Percentiles rank a stretch among this genome's conserved stretches.
These are phyloP conservation scores for Orestias chungarensis DNA, from an alignment of 2,797 vertebrate genomes.

Conservation along the genomic window DNA sequence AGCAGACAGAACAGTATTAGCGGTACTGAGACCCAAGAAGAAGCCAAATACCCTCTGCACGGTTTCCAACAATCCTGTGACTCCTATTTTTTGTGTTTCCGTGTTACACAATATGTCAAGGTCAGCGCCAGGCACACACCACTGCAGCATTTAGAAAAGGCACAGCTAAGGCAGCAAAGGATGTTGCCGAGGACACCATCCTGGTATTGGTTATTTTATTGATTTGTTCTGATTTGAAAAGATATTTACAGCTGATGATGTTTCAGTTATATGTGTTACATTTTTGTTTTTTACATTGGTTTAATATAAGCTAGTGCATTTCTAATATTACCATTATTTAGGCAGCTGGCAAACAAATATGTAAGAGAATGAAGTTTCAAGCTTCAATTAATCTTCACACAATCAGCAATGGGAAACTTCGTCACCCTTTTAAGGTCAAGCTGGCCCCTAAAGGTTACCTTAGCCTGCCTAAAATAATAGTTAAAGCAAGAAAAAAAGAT, in stretches of 20 bases:
- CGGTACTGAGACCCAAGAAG: slow-evolving; percentile 11
- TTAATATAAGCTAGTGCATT: not conserved
- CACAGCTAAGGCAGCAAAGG: slow-evolving; percentile 4
- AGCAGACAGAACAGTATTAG: slow-evolving; percentile 5
- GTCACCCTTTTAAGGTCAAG: not conserved
- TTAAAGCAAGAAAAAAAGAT: not conserved
- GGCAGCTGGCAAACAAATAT: not conserved
- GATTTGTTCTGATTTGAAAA: not conserved
- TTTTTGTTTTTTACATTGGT: not conserved
- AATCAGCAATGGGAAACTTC: not conserved
- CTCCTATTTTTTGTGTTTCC: slow-evolving; percentile 9
- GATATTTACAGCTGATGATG: no score
- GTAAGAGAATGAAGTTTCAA: not conserved
- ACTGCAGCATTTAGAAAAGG: slow-evolving; percentile 37
- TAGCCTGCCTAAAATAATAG: not conserved
- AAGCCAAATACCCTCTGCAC: not conserved
- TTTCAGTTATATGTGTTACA: not conserved
- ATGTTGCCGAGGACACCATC: slow-evolving; percentile 8
- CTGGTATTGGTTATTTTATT: slow-evolving; percentile 16
- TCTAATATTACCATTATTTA: not conserved
- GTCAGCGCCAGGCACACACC: slow-evolving; percentile 52
- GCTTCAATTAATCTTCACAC: no score
- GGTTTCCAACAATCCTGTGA: not conserved
- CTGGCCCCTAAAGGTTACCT: not conserved
- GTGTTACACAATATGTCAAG: slow-evolving; percentile 49